phyloP scores from a whole-genome alignment of 2,113 vertebrate species.

The Galemys pyrenaicus region DNA sequence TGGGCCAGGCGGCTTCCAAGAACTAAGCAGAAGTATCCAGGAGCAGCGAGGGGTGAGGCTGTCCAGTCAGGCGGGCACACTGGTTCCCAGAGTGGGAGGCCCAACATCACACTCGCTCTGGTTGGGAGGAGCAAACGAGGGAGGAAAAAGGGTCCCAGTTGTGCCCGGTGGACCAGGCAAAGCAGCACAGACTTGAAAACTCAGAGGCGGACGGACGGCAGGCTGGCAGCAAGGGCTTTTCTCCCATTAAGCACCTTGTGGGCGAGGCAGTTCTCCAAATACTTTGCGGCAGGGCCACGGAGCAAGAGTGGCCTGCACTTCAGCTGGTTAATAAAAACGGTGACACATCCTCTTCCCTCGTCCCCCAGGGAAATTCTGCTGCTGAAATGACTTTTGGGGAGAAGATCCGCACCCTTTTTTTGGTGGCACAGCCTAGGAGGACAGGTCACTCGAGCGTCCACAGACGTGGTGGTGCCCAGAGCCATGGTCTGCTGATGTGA shows the following conservation, averaged over 20 bases:
- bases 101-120: neutral
- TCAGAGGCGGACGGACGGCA: slow-evolving; percentile 35
- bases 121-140: neutral
- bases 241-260: slow-evolving; percentile 67
- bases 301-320: slow-evolving; percentile 5
- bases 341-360: neutral
- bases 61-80: neutral
- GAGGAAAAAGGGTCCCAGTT: neutral
- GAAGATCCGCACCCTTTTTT: neutral
- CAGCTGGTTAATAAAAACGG: neutral
- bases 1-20: neutral
- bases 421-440: slow-evolving; percentile 47
- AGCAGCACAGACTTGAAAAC: neutral
- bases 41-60: fast-evolving
- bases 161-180: neutral
- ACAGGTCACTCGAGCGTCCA: neutral
- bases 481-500: slow-evolving; percentile 69
- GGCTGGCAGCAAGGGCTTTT: slow-evolving; percentile 41
- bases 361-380: neutral
- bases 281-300: slow-evolving; percentile 39
- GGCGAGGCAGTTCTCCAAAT: slow-evolving; percentile 62
- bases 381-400: neutral
- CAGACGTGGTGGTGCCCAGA: slow-evolving; percentile 16
- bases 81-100: neutral
- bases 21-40: neutral